Evolutionary conservation across 2,797 vertebrate species (phyloP), one percentile per base, ranked within the genome.

Genomic region (Coregonus ussuriensis): DNA sequence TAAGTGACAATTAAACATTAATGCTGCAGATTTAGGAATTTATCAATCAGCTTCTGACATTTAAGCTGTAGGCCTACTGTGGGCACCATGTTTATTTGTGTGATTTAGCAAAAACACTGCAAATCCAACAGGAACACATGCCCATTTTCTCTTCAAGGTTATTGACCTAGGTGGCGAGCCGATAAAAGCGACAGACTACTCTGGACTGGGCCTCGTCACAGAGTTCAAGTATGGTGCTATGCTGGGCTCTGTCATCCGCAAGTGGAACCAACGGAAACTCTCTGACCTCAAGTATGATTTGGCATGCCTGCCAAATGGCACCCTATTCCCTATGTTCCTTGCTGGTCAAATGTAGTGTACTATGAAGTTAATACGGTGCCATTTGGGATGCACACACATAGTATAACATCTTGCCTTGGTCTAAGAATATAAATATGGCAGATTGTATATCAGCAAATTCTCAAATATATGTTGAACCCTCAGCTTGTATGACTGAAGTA

Each of bases 171-270:
- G 94, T 0, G 89, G 91, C 3, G 94, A 96, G 71, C 1, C 90
- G 0, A 82, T 95, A 81, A 76, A 66, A 71, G 78, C 85, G 68
- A 90, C 75, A 0, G 82, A 96, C 0, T 96, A 96, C 79, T 93
- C 89, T 81, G 89, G 80, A 54, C 91, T 92, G 0, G 95, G 95
- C 1, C 91, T 91, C 33, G 95, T 96, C 71, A 95, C 95, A 0
- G 95, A 95, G 79, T 96, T 96, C 89, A 95, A 94, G 52, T 95
- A 94, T 0, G 86, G 95, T 0, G 88, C 92, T 4, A 95, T 95
- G 65, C 85, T 96, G 29, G 94, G 95, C 54, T 93, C 87, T 0
- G 93, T 95, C 74, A 84, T 96, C 4, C 94, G 93, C 87, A 95
- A 88, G 56, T 95, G 94, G 95, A 1, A 84, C 0, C 93, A 93